These are phyloP conservation scores for Heliconius cydno DNA, from an alignment of 2,888 invertebrate genomes.

Conservation along the genomic window DNA sequence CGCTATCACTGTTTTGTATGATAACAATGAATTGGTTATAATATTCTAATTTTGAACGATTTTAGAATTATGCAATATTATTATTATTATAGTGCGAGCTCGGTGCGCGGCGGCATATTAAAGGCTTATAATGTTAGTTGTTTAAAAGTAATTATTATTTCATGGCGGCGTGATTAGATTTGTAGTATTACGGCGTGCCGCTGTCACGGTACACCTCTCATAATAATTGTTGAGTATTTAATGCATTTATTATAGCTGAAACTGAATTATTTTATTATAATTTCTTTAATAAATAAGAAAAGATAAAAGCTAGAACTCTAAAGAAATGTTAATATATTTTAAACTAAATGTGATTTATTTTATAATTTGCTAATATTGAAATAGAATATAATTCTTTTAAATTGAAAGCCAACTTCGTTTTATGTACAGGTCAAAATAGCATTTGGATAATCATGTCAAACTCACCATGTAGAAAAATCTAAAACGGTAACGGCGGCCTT, in stretches of 20 bases:
- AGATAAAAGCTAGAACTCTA: too few species aligned
- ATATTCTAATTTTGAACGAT: constrained; percentile 60
- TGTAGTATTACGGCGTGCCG: constrained; percentile 40
- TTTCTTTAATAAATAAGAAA: too few species aligned
- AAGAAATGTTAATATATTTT: too few species aligned
- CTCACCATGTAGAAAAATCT: constrained; percentile 61
- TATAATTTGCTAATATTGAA: neutral
- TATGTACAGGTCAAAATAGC: neutral
- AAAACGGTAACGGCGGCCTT: constrained; percentile 75
- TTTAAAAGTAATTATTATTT: constrained; percentile 48
- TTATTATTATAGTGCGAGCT: constrained; percentile 39
- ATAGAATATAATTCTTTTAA: neutral
- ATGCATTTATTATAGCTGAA: constrained; percentile 24
- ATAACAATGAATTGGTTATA: constrained; percentile 64
- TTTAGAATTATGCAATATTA: constrained; percentile 41
- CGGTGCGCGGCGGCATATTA: constrained; percentile 41
- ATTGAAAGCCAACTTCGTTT: neutral
- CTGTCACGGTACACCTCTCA: constrained; percentile 39
- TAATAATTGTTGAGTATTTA: constrained; percentile 33
- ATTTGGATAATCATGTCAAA: constrained; percentile 28
- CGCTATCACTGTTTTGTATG: constrained; percentile 60
- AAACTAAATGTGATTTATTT: too few species aligned
- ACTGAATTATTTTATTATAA: too few species aligned
- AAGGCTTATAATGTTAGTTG: constrained; percentile 46
- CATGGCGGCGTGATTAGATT: constrained; percentile 45